Percentiles rank a stretch among this genome's conserved stretches.
These are phyloP conservation scores for Orchestia grillus DNA, from an alignment of 1,140 invertebrate genomes.

Conservation along the genomic window DNA sequence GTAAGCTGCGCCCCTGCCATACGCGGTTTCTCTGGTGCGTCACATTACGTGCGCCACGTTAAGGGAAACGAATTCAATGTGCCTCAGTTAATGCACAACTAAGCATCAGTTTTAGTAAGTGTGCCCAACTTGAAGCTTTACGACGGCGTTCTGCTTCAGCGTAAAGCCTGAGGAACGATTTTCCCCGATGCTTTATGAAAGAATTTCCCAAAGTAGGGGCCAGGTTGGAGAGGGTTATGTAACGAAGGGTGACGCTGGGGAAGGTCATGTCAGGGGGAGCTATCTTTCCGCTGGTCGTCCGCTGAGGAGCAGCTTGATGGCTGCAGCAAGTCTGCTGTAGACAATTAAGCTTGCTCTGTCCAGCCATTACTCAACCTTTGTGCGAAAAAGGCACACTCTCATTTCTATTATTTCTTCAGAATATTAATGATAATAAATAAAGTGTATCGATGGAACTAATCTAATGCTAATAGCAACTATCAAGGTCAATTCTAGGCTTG, in stretches of 20 bases:
- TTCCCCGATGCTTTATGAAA: too few relatives aligned
- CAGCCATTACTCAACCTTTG: not conserved
- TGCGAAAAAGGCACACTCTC: not conserved
- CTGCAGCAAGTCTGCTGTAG: not conserved
- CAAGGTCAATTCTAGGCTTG: not conserved
- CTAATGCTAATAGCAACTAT: not conserved
- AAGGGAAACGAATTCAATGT: too few relatives aligned
- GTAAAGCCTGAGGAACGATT: too few relatives aligned
- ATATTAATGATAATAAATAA: not conserved
- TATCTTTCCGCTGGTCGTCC: not conserved
- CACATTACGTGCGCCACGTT: too few relatives aligned
- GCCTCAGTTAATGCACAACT: too few relatives aligned
- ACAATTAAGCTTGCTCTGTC: not conserved
- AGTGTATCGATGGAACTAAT: not conserved
- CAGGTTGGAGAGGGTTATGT: not conserved
- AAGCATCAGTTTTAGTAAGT: too few relatives aligned
- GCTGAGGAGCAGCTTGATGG: not conserved
- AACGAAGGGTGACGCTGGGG: not conserved
- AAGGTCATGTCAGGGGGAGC: not conserved
- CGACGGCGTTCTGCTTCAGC: too few relatives aligned
- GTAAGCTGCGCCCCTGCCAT: too few relatives aligned
- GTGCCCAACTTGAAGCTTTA: too few relatives aligned
- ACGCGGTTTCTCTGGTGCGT: too few relatives aligned
- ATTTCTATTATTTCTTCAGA: not conserved
- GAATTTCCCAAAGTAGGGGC: not conserved